These are phyloP conservation scores for Platorchestia sp. DNA, from an alignment of 1,140 invertebrate species.

Conservation along the genomic window DNA sequence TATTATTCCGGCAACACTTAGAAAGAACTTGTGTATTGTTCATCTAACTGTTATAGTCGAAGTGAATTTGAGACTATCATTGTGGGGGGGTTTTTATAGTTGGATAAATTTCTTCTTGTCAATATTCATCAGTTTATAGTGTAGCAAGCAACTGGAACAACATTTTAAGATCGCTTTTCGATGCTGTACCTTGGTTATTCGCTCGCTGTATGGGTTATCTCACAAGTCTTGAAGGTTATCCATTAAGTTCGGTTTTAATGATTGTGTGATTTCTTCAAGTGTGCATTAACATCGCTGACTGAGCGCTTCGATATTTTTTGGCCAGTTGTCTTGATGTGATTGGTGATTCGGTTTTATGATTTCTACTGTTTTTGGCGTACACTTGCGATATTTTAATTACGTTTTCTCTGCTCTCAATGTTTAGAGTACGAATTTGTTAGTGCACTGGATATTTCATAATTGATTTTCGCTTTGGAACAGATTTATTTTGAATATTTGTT, in stretches of 20 bases:
- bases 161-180: background rate
- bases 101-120: background rate
- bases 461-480: background rate
- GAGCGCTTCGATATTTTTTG: too few species aligned
- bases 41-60: background rate
- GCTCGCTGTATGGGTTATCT: background rate
- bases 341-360: too few species aligned
- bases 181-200: background rate
- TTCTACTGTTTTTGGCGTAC: too few species aligned
- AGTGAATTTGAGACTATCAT: background rate
- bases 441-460: too few species aligned
- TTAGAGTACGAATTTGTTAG: background rate
- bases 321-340: too few species aligned
- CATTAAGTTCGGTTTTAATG: background rate
- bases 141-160: background rate
- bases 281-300: too few species aligned
- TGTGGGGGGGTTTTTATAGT: background rate
- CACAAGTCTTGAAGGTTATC: background rate
- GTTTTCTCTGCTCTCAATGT: background rate
- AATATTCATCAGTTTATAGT: background rate
- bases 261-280: background rate
- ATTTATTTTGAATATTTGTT: background rate
- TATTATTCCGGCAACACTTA: background rate
- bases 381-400: background rate
- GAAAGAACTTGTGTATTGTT: background rate